Base-by-base conservation (phyloP, 2,113 vertebrate genomes). In the Pampusana beccarii region DNA sequence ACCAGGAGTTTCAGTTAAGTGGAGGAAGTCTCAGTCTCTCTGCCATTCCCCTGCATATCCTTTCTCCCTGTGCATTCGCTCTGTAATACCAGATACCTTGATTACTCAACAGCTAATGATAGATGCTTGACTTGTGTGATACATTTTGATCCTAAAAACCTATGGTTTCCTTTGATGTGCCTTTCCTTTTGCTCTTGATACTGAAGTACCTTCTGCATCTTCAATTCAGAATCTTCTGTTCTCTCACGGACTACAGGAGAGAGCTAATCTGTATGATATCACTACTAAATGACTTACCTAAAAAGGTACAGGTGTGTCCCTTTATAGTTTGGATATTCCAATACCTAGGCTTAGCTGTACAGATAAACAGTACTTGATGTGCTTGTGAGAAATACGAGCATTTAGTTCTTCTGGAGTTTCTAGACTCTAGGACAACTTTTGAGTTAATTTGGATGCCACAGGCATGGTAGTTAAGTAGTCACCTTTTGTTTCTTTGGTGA, bases 161-260 rank as follows among this genome's bases (percentile, higher is more conserved):
- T 90, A 5, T 58, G 19, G 11, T 70, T 85, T 58, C 17, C 34
- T 42, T 75, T 64, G 31, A 48, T 40, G 15, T 79, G 23, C 19
- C 13, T 90, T 66, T 66, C 26, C 56, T 66, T 80, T 26, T 71
- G 26, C 12, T 82, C 25, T 70, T 69, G 50, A 42, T 89, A 20
- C 29, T 64, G 16, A 80, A 79, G n/a, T 64, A 24, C 14, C 13
- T 89, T 86, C 34, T 77, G 10, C 26, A 24, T 69, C 16, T 84
- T 94, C 67, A 56, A 2, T 83, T 90, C 21, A 72, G 67, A 92
- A 25, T 77, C 33, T 78, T 81, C 58, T 60, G 12, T 87, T 93
- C 33, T 78, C 15, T 64, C 15, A 28, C 0, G 0, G 60, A 7
- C n/a, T 67, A 18, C 0, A 1, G 28, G 53, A 70, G 56, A 16